phyloP scores from a whole-genome alignment of 2,888 invertebrate species.

The Brachyptera risi region DNA sequence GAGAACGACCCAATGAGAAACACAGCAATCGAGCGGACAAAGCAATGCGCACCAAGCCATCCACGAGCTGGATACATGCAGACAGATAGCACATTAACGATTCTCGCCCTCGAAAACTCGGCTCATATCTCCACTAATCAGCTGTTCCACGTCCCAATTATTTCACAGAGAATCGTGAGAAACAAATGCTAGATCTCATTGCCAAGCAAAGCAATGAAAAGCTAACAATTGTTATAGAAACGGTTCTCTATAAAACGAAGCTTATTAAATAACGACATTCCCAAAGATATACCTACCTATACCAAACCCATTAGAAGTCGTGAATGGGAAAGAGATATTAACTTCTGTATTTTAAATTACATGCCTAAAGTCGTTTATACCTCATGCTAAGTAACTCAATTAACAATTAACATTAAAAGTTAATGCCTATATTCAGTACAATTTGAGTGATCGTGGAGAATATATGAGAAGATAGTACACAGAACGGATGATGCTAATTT shows the following conservation, averaged over 20 bases:
- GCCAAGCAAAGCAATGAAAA: background rate
- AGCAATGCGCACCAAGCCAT: too few species aligned
- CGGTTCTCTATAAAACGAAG: background rate
- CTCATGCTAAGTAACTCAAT: background rate
- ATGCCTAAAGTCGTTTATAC: background rate
- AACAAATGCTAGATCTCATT: constrained; percentile 1
- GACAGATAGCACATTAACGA: too few species aligned
- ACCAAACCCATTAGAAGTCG: too few species aligned
- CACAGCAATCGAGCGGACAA: too few species aligned
- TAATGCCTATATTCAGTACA: background rate
- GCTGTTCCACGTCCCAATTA: constrained; percentile 1
- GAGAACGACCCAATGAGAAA: too few species aligned
- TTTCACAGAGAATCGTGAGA: background rate
- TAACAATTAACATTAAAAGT: constrained; percentile 7
- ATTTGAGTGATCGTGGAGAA: background rate
- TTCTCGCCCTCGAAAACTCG: background rate
- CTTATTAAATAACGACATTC: background rate
- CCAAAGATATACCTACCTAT: background rate
- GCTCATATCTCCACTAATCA: background rate
- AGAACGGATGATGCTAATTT: constrained; percentile 19
- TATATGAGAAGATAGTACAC: background rate
- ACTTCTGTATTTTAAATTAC: background rate
- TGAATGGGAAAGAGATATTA: background rate
- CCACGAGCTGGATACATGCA: too few species aligned
- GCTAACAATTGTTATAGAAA: background rate